Evolutionary conservation across 2,888 invertebrate species (phyloP).

Genomic region (Syrphus vitripennis): DNA sequence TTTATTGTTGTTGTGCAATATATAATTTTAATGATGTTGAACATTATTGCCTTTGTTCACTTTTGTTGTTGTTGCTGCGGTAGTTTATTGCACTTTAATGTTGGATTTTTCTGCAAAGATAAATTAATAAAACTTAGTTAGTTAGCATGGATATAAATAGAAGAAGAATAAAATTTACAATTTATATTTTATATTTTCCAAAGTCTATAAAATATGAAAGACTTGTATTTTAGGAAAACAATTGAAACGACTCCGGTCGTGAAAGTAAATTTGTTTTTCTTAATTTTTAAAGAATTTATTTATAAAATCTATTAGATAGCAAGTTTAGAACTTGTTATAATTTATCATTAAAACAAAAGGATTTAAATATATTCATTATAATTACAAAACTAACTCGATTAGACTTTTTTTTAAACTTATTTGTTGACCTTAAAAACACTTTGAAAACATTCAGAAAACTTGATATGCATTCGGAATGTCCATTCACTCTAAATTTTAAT

Average conservation of each 20-base stretch:
- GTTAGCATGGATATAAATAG: too few relatives aligned
- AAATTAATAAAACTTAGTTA: neutral
- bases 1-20: neutral
- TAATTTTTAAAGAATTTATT: too few relatives aligned
- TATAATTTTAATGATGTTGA: neutral
- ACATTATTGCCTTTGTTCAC: neutral
- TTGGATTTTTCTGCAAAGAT: slow-evolving; percentile 29
- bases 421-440: neutral
- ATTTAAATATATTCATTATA: neutral
- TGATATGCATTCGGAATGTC: neutral
- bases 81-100: neutral
- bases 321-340: too few relatives aligned
- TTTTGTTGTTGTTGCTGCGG: neutral
- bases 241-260: too few relatives aligned
- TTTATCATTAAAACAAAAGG: neutral
- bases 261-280: too few relatives aligned
- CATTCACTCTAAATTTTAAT: too few relatives aligned
- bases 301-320: too few relatives aligned
- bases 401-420: neutral
- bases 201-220: too few relatives aligned
- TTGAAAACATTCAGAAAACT: neutral
- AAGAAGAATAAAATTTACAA: too few relatives aligned
- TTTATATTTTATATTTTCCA: too few relatives aligned
- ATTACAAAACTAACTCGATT: neutral
- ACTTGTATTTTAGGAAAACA: too few relatives aligned